Evolutionary conservation across 2,113 vertebrate genomes (phyloP).

Genomic region (Lamprotornis superbus): DNA sequence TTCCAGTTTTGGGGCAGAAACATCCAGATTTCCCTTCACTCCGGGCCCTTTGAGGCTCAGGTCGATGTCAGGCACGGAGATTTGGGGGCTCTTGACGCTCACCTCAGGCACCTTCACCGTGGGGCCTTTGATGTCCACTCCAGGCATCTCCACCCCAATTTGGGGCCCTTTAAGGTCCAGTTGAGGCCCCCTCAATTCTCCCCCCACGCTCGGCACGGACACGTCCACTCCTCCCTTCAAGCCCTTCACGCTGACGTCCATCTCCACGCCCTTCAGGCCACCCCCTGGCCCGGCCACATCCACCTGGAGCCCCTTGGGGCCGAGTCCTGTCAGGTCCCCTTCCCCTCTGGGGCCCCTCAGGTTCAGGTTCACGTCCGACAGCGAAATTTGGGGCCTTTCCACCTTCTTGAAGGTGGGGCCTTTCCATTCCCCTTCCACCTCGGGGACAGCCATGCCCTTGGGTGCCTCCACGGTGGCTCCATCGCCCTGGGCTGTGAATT

Average conservation of each 20-base stretch:
- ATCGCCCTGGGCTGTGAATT: neutral
- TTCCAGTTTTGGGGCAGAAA: constrained; percentile 16
- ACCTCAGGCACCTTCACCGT: constrained; percentile 31
- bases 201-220: neutral
- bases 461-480: neutral
- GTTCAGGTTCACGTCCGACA: constrained; percentile 69
- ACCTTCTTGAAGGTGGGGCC: constrained; percentile 47
- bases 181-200: neutral
- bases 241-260: constrained; percentile 36
- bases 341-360: constrained; percentile 58
- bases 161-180: constrained; percentile 46
- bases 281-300: neutral
- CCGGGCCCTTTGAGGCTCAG: constrained; percentile 58
- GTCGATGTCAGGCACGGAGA: constrained; percentile 25
- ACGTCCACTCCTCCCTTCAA: constrained; percentile 32
- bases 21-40: constrained; percentile 39
- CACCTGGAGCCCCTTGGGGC: constrained; percentile 43
- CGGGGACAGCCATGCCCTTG: neutral
- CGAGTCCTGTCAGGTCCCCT: constrained; percentile 35
- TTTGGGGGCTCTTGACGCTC: neutral
- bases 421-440: constrained; percentile 48
- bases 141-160: neutral
- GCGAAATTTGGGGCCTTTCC: constrained; percentile 70
- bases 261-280: constrained; percentile 4
- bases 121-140: constrained; percentile 24